Evolutionary conservation across 1,140 invertebrate genomes (phyloP), one percentile per base, ranked within the genome.

Genomic region (Patella vulgata): DNA sequence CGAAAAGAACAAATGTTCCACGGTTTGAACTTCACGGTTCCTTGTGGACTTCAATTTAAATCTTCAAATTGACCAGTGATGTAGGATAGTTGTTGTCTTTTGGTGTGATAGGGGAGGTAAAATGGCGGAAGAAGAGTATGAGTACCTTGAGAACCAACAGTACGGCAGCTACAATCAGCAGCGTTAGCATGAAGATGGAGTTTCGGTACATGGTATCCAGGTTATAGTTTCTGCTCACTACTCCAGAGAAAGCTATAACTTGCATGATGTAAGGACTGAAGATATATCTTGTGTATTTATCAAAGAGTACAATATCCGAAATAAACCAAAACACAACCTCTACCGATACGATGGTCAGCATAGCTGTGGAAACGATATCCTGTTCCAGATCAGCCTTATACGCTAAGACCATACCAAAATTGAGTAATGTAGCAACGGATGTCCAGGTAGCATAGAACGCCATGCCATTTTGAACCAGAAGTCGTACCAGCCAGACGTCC

Each of bases 381-480:
- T 68, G 46, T 23, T 56, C 40, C 1, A 31, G 19, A 21, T 54
- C 36, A 2, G 62, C 58, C 6, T 51, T 48, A 39, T 78, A 78
- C 21, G 56, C 53, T 17, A 79, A 50, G 12, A 73, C 68, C 17
- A 73, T 60, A 14, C 54, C 60, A 1, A 76, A 12, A 59, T 82
- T 83, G n/a, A 82, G 66, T 6, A 80, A 60, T 9, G 81, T 72
- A 5, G 81, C 82, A 11, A 82, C 68, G n/a, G 73, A 75, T 12
- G 66, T 66, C 81, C 81, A 82, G 0, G 76, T 73, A 5, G 74
- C 77, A 51, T 82, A 82, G 19, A 80, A 71, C 12, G 70, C 72
- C 0, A 82, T 56, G 17, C 78, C 82, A 57, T 83, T 83, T 17
- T 82, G 79, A 2, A 82, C 71, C 11, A 83, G 53, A n/a, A 74